A percentile compares a stretch with the other conserved stretches of the same genome.
Evolutionary conservation across 2,113 vertebrate genomes (phyloP).

Genomic region (Gorsachius goisagi): DNA sequence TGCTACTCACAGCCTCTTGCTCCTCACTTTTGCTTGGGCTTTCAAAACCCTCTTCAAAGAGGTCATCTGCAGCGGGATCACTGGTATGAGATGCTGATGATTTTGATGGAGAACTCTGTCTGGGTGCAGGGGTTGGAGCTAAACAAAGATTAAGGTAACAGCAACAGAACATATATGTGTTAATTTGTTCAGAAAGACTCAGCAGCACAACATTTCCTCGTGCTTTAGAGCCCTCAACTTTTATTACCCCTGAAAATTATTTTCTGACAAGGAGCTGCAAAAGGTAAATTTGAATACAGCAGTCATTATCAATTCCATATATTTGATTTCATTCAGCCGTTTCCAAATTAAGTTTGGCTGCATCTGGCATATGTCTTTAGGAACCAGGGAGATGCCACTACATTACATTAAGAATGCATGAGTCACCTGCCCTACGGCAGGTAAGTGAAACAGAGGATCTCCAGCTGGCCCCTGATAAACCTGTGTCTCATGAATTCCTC

Average conservation of each 20-base stretch:
- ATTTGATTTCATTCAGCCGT: background rate
- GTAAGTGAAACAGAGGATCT: background rate
- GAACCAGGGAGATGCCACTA: background rate
- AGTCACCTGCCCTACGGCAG: background rate
- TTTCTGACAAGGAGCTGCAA: background rate
- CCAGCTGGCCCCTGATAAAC: background rate
- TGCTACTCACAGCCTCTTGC: slow-evolving; percentile 91
- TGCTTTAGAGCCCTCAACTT: background rate
- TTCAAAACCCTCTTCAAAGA: slow-evolving; percentile 93
- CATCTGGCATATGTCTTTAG: background rate
- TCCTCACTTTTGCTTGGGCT: slow-evolving; percentile 95
- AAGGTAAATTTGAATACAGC: background rate
- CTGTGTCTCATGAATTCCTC: background rate
- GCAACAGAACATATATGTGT: background rate
- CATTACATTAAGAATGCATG: background rate
- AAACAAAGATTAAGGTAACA: slow-evolving; percentile 45
- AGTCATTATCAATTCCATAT: background rate
- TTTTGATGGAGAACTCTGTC: slow-evolving; percentile 94
- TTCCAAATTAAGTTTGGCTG: slow-evolving; percentile 6
- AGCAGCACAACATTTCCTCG: background rate
- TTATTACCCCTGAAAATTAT: background rate
- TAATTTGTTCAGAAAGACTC: background rate
- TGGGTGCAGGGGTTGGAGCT: slow-evolving; percentile 94
- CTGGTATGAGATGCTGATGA: slow-evolving; percentile 92
- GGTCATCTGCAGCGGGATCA: slow-evolving; percentile 89